Conservation (phyloP, 2,797 vertebrate genomes). For the Cuniculus paca region DNA sequence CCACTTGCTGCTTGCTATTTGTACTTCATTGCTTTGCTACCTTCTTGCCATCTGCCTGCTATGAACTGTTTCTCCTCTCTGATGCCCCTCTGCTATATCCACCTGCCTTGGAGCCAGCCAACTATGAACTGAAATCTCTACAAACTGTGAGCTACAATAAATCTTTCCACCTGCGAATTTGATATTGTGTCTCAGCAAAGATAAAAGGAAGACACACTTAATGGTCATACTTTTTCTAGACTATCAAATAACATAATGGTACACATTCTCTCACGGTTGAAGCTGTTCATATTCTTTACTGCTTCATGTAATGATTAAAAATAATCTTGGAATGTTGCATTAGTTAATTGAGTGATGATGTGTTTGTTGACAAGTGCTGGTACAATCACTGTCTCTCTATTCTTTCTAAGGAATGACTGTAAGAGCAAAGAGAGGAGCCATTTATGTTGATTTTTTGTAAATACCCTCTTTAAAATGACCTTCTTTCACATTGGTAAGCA, state of each 20-base stretch:
- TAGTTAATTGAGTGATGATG: background rate
- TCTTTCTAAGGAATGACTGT: background rate
- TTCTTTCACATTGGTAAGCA: background rate
- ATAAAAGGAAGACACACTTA: background rate
- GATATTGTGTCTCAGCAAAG: background rate
- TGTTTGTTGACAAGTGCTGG: background rate
- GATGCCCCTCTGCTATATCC: background rate
- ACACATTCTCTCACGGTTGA: background rate
- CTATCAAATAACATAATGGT: background rate
- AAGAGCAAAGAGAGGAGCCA: background rate
- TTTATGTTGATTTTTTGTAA: background rate
- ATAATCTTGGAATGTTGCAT: background rate
- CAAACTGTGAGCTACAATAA: background rate
- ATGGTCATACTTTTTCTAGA: background rate
- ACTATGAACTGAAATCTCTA: background rate
- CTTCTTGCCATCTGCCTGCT: background rate
- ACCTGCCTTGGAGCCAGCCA: background rate
- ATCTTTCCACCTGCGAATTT: background rate
- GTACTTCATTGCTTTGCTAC: background rate
- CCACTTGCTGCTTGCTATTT: background rate
- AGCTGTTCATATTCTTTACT: background rate
- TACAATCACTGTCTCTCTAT: background rate
- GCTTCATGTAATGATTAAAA: background rate
- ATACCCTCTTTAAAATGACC: constrained; percentile 13
- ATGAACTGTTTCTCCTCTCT: background rate